phyloP scores from a whole-genome alignment of 2,113 vertebrate species.

The Calidris pygmaea region DNA sequence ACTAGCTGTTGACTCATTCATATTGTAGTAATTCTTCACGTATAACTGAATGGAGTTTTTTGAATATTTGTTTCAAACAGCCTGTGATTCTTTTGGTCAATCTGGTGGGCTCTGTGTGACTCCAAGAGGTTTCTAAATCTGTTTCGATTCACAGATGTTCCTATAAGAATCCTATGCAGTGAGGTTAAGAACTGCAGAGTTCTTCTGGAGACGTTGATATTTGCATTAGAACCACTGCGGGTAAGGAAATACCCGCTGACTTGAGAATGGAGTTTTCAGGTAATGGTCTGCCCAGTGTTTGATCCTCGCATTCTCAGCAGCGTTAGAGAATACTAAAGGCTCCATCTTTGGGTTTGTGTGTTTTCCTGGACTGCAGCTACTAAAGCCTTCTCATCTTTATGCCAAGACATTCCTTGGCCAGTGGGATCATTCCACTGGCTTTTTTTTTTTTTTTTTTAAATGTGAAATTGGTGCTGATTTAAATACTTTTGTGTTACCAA shows the following conservation, averaged over 20 bases:
- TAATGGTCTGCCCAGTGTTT: background rate
- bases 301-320: background rate
- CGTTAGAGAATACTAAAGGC: background rate
- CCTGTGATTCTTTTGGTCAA: background rate
- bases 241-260: background rate
- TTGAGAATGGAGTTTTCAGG: background rate
- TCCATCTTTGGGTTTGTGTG: background rate
- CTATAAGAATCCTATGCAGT: background rate
- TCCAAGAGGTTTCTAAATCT: background rate
- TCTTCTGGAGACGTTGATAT: background rate
- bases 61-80: background rate
- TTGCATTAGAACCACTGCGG: background rate
- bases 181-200: background rate
- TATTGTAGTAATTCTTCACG: background rate
- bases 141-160: background rate
- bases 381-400: background rate
- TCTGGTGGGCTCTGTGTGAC: background rate
- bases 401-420: background rate
- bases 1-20: background rate
- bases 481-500: background rate
- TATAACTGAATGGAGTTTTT: background rate
- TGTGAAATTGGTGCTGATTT: background rate
- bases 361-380: constrained; percentile 16
- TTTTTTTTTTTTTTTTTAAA: background rate
- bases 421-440: background rate